Conservation (phyloP, 2,797 vertebrate genomes). For the Muscicapa comitata region DNA sequence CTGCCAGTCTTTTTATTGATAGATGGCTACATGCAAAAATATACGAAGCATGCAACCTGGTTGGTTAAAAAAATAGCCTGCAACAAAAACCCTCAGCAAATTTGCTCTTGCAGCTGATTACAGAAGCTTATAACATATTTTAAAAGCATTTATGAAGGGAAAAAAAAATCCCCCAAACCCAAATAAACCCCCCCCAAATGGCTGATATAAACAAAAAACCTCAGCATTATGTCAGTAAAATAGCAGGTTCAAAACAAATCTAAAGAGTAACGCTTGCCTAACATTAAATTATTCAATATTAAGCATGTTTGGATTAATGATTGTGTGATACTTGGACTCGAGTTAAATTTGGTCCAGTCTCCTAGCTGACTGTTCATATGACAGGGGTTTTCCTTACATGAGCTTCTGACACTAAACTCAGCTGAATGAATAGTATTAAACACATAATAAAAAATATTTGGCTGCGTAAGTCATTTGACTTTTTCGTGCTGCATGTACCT, state of each 20-base stretch:
- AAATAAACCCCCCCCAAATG: rapidly evolving
- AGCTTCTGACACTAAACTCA: not conserved
- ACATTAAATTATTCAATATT: not conserved
- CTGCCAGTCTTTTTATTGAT: slow-evolving; percentile 47
- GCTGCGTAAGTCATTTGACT: not conserved
- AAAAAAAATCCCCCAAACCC: not conserved
- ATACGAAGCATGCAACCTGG: slow-evolving; percentile 7
- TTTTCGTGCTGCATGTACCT: not conserved
- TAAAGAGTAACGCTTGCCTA: not conserved
- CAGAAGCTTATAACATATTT: not conserved
- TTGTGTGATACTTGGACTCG: not conserved
- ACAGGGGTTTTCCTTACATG: not conserved
- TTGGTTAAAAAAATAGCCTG: not conserved
- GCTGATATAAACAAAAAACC: not conserved
- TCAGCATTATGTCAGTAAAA: not conserved
- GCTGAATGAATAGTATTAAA: not conserved
- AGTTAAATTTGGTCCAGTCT: not conserved
- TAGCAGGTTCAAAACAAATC: not conserved
- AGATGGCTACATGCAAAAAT: slow-evolving; percentile 19
- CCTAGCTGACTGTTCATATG: not conserved
- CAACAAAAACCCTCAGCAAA: not conserved
- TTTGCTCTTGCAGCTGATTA: not conserved
- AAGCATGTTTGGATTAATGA: not conserved
- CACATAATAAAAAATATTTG: not conserved
- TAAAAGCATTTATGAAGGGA: not conserved